phyloP scores from a whole-genome alignment of 2,113 vertebrate species.

The Mustela nigripes region DNA sequence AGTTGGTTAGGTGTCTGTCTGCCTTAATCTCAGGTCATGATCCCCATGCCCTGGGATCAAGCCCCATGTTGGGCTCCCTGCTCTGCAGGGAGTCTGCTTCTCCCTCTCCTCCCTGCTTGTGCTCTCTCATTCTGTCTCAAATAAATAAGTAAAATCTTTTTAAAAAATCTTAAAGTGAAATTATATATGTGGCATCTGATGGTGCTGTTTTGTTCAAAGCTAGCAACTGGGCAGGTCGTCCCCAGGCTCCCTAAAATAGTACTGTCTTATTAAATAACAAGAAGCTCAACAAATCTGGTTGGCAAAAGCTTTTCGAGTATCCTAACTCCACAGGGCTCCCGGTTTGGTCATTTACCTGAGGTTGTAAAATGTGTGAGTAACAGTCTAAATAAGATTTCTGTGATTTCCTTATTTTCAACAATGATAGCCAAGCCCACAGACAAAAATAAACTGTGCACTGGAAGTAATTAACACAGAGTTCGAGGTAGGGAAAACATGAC shows the following conservation, averaged over 20 bases:
- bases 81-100: no score
- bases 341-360: background rate
- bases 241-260: background rate
- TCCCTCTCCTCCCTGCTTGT: no score
- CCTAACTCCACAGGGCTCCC: background rate
- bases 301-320: background rate
- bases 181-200: background rate
- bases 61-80: no score
- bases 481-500: background rate
- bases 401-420: background rate
- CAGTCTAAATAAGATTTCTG: background rate
- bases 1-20: no score
- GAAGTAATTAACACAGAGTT: background rate
- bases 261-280: background rate
- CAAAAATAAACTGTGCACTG: background rate
- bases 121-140: no score
- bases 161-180: background rate
- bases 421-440: background rate
- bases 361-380: background rate
- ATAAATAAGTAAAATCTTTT: no score
- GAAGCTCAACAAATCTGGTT: background rate
- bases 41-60: no score
- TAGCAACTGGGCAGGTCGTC: background rate
- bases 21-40: no score
- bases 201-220: background rate